Base-by-base conservation (phyloP, 1,140 invertebrate species). In the Drosophila rufa region DNA sequence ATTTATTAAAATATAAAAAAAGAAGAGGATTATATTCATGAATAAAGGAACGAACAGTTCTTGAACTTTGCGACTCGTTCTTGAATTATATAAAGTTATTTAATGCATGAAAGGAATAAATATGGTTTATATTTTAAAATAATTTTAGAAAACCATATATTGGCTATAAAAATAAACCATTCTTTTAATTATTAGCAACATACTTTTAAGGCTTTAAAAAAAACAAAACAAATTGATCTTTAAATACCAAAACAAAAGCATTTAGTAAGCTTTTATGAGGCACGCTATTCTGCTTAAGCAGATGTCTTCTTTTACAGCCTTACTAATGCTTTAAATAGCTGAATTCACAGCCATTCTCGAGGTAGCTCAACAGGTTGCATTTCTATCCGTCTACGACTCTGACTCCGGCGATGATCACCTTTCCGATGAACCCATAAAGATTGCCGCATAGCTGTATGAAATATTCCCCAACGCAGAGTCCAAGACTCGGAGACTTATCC, bases 361-460 rank as follows among this genome's bases (percentile, higher is more conserved):
- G 66, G 67, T 58, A 80, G 68, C 40, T 59, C 68, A 80, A 89
- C 83, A 89, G 83, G 84, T 89, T 89, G 83, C 75, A 77, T 80
- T 76, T 59, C 68, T 53, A 45, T 73, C 56, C 77, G 71, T 74
- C 68, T 68, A 58, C 46, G 33, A 27, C 57, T 53, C 25, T 68
- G 61, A 74, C 68, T 68, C 25, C 46, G 66, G 57, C 68, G 80
- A 83, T 82, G 80, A 90, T 89, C 85, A 90, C 85, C 84, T 90
- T 79, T 90, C 55, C 74, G 84, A 89, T 89, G 84, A 89, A 84
- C 84, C 66, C 84, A 90, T 89, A 89, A 89, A 89, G 84, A 89
- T 89, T 84, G 80, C 65, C 65, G 57, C 80, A 79, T 87, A 68
- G 84, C 85, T 90, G 71, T 89, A 89, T 89, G 84, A 89, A 89